phyloP scores from a whole-genome alignment of 1,140 invertebrate species.

The Papilio helenus region DNA sequence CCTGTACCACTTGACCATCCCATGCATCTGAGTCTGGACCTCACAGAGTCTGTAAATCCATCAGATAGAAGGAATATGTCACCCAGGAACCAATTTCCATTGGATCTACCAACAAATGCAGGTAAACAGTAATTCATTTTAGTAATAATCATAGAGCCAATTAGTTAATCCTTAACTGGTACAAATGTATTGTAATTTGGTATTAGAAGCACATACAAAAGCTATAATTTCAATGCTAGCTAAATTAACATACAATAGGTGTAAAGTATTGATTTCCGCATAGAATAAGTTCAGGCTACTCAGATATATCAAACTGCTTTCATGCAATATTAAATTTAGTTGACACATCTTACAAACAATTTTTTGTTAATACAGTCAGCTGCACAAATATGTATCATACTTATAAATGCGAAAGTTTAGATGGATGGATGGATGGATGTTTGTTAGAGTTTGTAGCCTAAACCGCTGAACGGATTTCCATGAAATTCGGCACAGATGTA shows the following conservation, averaged over 20 bases:
- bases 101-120: conserved; percentile 77
- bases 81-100: conserved; percentile 71
- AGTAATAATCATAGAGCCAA: neutral
- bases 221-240: neutral
- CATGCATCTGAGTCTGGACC: conserved; percentile 72
- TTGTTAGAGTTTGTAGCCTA: no score
- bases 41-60: conserved; percentile 78
- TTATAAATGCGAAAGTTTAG: no score
- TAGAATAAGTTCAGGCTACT: neutral
- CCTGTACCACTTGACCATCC: conserved; percentile 67
- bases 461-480: no score
- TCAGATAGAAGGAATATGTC: conserved; percentile 72
- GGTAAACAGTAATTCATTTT: conserved; percentile 54
- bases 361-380: no score
- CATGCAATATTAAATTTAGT: no score
- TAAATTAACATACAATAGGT: conserved; percentile 2
- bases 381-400: no score
- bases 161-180: neutral
- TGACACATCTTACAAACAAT: no score
- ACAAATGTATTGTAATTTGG: neutral
- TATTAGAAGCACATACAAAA: conserved; percentile 12
- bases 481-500: no score
- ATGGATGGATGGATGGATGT: no score
- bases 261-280: neutral
- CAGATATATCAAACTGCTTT: neutral